Evolutionary conservation across 1,140 invertebrate species (phyloP), one percentile per base, ranked within the genome.

Genomic region (Mylabris phalerata): DNA sequence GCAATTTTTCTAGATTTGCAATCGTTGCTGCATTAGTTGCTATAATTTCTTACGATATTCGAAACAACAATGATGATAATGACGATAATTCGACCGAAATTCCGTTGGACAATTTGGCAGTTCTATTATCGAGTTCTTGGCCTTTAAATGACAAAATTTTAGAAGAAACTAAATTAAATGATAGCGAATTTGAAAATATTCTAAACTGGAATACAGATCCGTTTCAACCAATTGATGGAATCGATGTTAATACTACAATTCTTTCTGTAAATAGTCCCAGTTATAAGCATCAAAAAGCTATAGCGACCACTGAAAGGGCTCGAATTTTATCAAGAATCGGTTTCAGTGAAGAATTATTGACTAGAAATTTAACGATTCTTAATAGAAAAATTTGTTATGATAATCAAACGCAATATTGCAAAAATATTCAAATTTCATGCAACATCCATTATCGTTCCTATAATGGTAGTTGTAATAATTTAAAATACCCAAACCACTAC

Each of bases 391-490:
- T 42, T 6, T 50, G 61, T 44, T 57, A 62, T 45, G 62, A 55
- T 44, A 13, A 39, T 38, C 45, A 46, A 26, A 41, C 26, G 2
- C 25, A 48, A 47, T 19, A 44, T 25, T 66, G 63, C 44, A 63
- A 55, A 39, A 26, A 32, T 44, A 64, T 60, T 38, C 25, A 56
- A 13, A 69, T 32, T 32, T 32, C 32, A 5, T 32, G 32, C 7
- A 7, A 32, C 7, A 5, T 7, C 7, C 32, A 64, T 50, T 95
- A 87, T 71, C 73, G 93, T 54, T 80, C 78, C 0, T 77, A 83
- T 11, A 86, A 92, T 63, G 92, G 92, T 0, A 82, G 80, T 32
- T 95, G 93, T 71, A 95, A 95, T 71, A 93, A 90, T 73, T 69
- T 86, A 11, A 55, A 79, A 6, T 73, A 88, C 63, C 82, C 84